Conservation (phyloP, 2,888 invertebrate genomes). For the Agrotis puta region DNA sequence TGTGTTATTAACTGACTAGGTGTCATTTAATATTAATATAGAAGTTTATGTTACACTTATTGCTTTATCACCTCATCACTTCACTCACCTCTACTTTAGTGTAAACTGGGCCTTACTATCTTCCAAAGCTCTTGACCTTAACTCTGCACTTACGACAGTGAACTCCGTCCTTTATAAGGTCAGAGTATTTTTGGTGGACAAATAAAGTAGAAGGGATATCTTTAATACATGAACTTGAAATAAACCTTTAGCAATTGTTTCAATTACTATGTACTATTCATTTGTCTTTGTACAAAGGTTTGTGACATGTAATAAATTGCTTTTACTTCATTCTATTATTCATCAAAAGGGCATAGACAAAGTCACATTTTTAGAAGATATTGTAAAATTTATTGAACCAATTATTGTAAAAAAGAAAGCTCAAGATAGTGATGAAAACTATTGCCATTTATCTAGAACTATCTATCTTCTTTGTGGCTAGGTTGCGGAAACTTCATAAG, state of each 20-base stretch:
- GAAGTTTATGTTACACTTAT: no score
- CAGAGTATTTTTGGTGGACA: conserved; percentile 13
- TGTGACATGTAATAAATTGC: conserved; percentile 5
- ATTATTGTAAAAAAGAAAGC: no score
- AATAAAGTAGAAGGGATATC: background rate
- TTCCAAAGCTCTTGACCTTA: conserved; percentile 42
- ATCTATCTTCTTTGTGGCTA: no score
- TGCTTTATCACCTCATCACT: no score
- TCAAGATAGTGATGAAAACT: no score
- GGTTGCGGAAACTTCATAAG: no score
- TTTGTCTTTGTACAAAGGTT: background rate
- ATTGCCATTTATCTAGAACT: no score
- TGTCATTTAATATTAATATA: no score
- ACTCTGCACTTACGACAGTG: conserved; percentile 21
- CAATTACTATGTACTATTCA: conserved; percentile 13
- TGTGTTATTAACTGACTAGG: no score
- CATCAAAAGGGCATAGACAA: background rate
- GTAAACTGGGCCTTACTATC: conserved; percentile 1
- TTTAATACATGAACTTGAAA: conserved; percentile 23
- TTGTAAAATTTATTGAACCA: background rate
- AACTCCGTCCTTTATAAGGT: conserved; percentile 7
- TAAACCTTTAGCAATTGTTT: conserved; percentile 6
- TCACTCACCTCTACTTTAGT: no score
- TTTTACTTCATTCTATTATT: background rate
- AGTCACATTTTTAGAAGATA: background rate